These are phyloP conservation scores for Dione juno DNA, from an alignment of 2,888 invertebrate genomes.

Conservation along the genomic window DNA sequence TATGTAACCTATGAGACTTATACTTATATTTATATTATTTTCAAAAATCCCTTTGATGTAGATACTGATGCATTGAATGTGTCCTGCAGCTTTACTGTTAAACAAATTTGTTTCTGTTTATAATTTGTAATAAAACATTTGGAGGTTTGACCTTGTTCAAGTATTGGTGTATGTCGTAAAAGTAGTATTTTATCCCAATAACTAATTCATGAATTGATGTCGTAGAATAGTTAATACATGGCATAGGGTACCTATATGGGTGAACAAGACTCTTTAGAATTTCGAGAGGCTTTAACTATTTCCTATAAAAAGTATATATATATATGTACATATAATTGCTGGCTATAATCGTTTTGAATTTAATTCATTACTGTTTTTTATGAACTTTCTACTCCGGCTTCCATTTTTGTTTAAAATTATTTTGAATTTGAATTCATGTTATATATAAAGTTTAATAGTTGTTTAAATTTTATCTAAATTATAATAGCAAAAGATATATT, in stretches of 20 bases:
- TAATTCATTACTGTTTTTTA: neutral
- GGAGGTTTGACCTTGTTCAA: conserved; percentile 8
- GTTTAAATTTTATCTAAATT: conserved; percentile 14
- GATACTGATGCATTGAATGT: conserved; percentile 11
- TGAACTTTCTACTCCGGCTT: neutral
- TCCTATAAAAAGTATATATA: conserved; percentile 4
- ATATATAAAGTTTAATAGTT: conserved; percentile 20
- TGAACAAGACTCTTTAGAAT: neutral
- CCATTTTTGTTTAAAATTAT: neutral
- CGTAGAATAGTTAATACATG: conserved; percentile 8
- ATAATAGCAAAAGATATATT: conserved; percentile 16
- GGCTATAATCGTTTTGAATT: conserved; percentile 1
- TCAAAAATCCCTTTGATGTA: neutral
- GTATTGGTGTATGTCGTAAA: neutral
- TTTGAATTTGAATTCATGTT: neutral
- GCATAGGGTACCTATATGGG: conserved; percentile 7
- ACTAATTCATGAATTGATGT: neutral
- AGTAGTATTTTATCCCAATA: neutral
- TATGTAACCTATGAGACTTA: conserved; percentile 25
- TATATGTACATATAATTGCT: neutral
- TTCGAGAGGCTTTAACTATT: conserved; percentile 16
- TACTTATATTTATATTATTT: conserved; percentile 18
- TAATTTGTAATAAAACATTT: neutral
- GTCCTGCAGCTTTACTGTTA: neutral
- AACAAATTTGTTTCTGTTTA: neutral